Evolutionary conservation across 1,140 invertebrate genomes (phyloP), one percentile per base, ranked within the genome.

Genomic region (Zaprionus capensis): DNA sequence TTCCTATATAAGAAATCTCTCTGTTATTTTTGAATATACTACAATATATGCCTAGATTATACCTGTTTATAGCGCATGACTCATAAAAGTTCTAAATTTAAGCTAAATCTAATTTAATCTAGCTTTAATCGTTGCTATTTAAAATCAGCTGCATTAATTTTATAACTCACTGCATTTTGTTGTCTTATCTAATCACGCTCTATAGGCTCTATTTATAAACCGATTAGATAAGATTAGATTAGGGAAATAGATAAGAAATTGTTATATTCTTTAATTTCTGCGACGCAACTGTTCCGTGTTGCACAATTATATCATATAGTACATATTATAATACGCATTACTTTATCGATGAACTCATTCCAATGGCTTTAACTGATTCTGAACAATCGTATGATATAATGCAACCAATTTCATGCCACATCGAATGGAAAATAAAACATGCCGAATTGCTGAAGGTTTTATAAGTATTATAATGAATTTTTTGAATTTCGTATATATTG

Each of bases 381-480:
- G 9, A 34, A 34, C 28, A 11, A 34, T 34, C 9, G 31, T 11
- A 3, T 34, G 31, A 3, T 34, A 11, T 34, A 34, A 9, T 46
- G n/a, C 41, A 17, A 46, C n/a, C 41, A 46, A 46, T 46, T 46
- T 46, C n/a, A 46, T 46, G 41, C 41, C 41, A 46, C 7, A 46
- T 46, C 3, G 5, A 44, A 44, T 44, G 0, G 41, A n/a, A 46
- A 17, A 17, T 46, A 46, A 46, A 46, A 46, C 41, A 46, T 46
- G 41, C 41, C 41, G 6, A 44, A 17, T 44, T 1, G n/a, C 1
- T 44, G 15, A 44, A 36, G 11, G 4, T n/a, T 6, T 44, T n/a
- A n/a, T 41, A 44, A n/a, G 4, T 44, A n/a, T n/a, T 44, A 17
- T 17, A n/a, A n/a, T 12, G 34, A 17, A 3, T 17, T 44, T 44